Evolutionary conservation across 2,888 invertebrate species (phyloP).

Genomic region (Spatulosminthurus flaviceps): DNA sequence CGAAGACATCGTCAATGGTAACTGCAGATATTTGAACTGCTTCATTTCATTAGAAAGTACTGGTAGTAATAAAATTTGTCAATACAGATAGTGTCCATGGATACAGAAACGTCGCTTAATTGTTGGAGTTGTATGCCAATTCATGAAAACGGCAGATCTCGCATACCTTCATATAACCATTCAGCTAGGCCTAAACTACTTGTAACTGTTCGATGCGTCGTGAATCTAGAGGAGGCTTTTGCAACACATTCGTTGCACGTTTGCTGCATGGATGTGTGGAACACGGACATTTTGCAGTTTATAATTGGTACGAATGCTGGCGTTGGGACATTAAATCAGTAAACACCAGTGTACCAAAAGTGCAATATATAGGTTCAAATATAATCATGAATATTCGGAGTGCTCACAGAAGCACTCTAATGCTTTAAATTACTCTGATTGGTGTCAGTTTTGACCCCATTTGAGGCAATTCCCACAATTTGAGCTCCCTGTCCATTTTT

Average conservation of each 20-base stretch:
- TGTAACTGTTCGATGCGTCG: constrained; percentile 47
- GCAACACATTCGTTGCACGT: constrained; percentile 27
- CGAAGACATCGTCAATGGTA: constrained; percentile 54
- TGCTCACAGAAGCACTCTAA: constrained; percentile 40
- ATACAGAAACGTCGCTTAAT: constrained; percentile 52
- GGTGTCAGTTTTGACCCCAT: too few species aligned
- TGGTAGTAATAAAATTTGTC: not conserved
- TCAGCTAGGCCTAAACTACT: constrained; percentile 56
- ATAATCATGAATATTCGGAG: constrained; percentile 39
- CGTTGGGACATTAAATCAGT: constrained; percentile 41
- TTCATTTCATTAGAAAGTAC: too few species aligned
- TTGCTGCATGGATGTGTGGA: constrained; percentile 41
- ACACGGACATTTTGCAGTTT: constrained; percentile 36
- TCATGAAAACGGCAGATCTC: constrained; percentile 30
- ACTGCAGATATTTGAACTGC: too few species aligned
- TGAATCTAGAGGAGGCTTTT: constrained; percentile 40
- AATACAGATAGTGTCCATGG: constrained; percentile 49
- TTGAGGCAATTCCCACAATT: too few species aligned
- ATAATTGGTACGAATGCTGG: constrained; percentile 46
- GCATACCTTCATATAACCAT: constrained; percentile 40
- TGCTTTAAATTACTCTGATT: too few species aligned
- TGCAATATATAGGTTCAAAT: constrained; percentile 39
- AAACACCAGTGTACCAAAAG: constrained; percentile 39
- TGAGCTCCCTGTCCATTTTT: too few species aligned
- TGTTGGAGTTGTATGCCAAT: constrained; percentile 56